Conservation (phyloP, 2,113 vertebrate species). For the Peucedramus taeniatus region DNA sequence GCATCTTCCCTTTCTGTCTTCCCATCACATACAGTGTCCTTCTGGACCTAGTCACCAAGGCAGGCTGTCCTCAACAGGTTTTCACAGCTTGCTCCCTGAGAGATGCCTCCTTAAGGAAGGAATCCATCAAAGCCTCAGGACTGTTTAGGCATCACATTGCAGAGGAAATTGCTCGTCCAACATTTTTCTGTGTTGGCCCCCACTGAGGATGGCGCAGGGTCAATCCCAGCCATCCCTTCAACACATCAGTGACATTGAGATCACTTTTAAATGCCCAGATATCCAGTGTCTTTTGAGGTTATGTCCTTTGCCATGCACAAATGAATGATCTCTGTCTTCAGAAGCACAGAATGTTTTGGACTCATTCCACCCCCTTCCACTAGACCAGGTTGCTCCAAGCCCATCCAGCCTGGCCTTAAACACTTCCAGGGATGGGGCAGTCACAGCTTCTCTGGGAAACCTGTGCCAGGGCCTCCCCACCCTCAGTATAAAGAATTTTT, state of each 20-base stretch:
- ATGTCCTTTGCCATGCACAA: neutral
- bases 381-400: neutral
- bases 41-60: neutral
- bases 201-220: neutral
- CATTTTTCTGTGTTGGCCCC: neutral
- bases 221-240: neutral
- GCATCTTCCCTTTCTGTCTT: neutral
- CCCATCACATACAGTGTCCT: accelerated
- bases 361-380: neutral
- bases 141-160: neutral
- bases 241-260: neutral
- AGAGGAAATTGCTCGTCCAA: neutral
- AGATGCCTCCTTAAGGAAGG: neutral
- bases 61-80: neutral
- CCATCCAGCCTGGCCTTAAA: neutral
- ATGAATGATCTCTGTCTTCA: neutral
- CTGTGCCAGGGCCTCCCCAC: neutral
- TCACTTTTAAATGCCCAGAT: neutral
- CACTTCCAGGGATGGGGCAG: neutral
- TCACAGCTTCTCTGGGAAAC: neutral
- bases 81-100: neutral
- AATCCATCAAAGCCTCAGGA: neutral
- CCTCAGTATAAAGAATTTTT: neutral
- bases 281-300: neutral
- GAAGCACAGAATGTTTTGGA: neutral